Evolutionary conservation across 2,797 vertebrate genomes (phyloP).

Genomic region (Aplochiton taeniatus): DNA sequence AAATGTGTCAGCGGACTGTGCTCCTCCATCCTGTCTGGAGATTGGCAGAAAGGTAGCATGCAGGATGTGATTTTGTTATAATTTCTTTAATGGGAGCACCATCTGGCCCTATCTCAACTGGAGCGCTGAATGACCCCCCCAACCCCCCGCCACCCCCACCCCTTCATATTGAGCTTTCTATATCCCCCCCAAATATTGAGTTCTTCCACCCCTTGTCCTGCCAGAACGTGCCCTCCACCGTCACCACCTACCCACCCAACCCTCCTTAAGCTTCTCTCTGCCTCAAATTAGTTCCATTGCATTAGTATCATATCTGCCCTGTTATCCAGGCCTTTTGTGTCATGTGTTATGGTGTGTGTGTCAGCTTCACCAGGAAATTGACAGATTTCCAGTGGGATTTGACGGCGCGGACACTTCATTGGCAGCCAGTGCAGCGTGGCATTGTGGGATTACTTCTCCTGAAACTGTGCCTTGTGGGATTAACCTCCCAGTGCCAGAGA

Average conservation of each 20-base stretch:
- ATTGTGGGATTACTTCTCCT: constrained; percentile 30
- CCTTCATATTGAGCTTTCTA: constrained; percentile 21
- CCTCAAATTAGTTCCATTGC: constrained; percentile 8
- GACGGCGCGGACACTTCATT: constrained; percentile 51
- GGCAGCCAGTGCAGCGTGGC: constrained; percentile 43
- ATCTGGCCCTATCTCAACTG: constrained; percentile 62
- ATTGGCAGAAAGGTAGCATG: no score
- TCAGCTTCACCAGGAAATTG: constrained; percentile 45
- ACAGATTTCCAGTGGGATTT: constrained; percentile 51
- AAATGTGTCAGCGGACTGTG: neutral
- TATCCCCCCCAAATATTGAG: constrained; percentile 28
- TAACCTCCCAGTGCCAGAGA: constrained; percentile 25
- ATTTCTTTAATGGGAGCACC: constrained; percentile 61
- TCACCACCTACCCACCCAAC: constrained; percentile 23
- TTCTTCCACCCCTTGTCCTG: constrained; percentile 44
- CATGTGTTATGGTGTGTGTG: constrained; percentile 41
- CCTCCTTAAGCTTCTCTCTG: constrained; percentile 39
- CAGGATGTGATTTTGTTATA: constrained; percentile 52
- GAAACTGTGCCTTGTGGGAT: neutral
- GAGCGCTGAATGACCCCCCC: constrained; percentile 25
- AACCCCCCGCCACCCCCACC: constrained; percentile 21
- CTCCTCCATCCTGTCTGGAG: neutral
- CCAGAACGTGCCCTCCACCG: constrained; percentile 26
- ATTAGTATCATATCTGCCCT: constrained; percentile 24
- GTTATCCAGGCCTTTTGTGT: constrained; percentile 48